Evolutionary conservation across 1,140 invertebrate genomes (phyloP), one percentile per base, ranked within the genome.

Genomic region (Gryllus bimaculatus): DNA sequence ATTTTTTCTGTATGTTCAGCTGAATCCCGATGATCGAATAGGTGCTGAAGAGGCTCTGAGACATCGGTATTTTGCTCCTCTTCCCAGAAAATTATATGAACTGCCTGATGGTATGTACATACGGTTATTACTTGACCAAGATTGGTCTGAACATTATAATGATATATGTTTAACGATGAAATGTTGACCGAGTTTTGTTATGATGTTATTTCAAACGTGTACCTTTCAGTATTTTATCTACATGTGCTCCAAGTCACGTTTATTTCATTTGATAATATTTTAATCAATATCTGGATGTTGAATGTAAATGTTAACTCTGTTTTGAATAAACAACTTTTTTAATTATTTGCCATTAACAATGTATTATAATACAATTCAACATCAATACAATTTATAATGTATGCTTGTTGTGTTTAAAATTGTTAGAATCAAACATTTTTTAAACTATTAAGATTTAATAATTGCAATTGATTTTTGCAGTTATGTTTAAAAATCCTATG

Each of bases 21-120:
- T 98, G 79, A 94, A 97, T 88, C 97, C 97, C 48, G 87, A 91
- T 83, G 88, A 93, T 82, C 90, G 98, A 85, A 91, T 98, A 84
- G 92, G 94, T 77, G 97, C 98, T 73, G 90, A 93, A 77, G 90
- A 93, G 80, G 97, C 97, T 48, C 91, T 98, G 84, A 88, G 90
- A 81, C 96, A 99, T 87, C 89, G 91, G 82, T 99, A 98, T 87
- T 99, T 98, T 88, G 88, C 90, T 80, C 91, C 93, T 83, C 90
- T 98, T 86, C 96, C 97, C 84, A 91, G 90, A 85, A 93, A 95
- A 88, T 90, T 98, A 80, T 92, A 93, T 85, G 94, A 96, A 85
- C 90, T 98, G 86, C 95, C 95, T 82, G 93, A 95, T 85, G 94
- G 95, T 97, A 86, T 90, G 90, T 75, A 26, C 10, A 75, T 26